Base-by-base conservation (phyloP, 2,888 invertebrate species). In the Dasysyrphus tricinctus region DNA sequence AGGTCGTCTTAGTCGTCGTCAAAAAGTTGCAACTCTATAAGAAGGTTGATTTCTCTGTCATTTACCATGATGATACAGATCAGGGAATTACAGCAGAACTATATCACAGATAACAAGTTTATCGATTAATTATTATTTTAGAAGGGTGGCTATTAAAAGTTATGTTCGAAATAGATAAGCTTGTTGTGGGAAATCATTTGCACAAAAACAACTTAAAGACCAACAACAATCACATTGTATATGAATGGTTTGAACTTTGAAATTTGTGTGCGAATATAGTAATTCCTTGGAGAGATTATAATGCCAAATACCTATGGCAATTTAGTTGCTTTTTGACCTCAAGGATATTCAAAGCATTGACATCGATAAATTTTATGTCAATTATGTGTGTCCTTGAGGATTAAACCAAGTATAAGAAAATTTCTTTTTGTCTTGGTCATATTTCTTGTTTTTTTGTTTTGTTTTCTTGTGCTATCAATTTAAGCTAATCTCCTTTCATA, bases 151-250 rank as follows among this genome's bases (percentile, higher is more conserved):
- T 16, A 39, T 51, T 69, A 54, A 69, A 69, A 11, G 47, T 54
- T 69, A 69, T 69, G 54, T 24, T 69, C 39, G 11, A 39, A n/a
- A 9, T n/a, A 51, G 69, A 69, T 54, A 54, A 69, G 54, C 16
- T 24, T 69, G 24, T 39, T 69, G 51, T 54, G 69, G n/a, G n/a
- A 34, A 39, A 39, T 37, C n/a, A 24, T 69, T 67, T 19, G 16
- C 32, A 24, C 12, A 34, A 65, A 37, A 9, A 49, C 19, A 34
- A 19, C 9, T 63, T 49, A 12, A 7, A 67, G 8, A 8, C 16
- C 16, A 37, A 34, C 34, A 34, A n/a, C 7, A 32, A 11, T 19
- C 6, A 6, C 7, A 32, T 32, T 32, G 5, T 44, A 0, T n/a
- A 12, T 47, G 9, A 14, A 49, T 16, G 19, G 37, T 49, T 37